Evolutionary conservation across 2,113 vertebrate species (phyloP).

Genomic region (Prinia subflava): DNA sequence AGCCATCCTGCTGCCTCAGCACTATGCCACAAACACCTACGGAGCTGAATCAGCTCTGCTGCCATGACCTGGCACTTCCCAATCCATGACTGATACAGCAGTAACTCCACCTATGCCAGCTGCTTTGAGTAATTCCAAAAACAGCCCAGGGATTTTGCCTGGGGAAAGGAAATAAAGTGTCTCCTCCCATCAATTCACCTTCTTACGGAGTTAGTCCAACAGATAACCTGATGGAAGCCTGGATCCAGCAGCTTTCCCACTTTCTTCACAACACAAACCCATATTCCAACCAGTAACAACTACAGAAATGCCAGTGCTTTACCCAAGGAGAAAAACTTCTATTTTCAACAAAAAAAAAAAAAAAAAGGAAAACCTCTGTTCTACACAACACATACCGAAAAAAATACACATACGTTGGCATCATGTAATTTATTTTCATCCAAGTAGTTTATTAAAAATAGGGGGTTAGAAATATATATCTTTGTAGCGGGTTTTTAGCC

Average conservation of each 20-base stretch:
- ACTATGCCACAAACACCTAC: accelerated
- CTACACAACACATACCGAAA: background rate
- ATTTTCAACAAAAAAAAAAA: background rate
- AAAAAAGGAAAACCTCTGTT: background rate
- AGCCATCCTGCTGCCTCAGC: background rate
- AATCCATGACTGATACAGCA: background rate
- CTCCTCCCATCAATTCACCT: background rate
- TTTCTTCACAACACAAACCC: background rate
- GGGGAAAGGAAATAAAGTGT: background rate
- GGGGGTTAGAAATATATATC: accelerated
- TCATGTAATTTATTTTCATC: background rate
- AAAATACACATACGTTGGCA: background rate
- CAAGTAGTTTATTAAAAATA: background rate
- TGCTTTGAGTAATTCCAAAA: background rate
- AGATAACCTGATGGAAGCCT: background rate
- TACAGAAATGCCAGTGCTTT: background rate
- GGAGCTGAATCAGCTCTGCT: background rate
- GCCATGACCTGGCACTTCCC: background rate
- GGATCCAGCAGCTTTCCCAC: background rate
- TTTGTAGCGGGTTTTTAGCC: background rate
- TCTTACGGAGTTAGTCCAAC: background rate
- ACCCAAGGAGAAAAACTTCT: background rate
- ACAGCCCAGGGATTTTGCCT: background rate
- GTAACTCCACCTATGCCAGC: background rate
- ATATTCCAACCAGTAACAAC: background rate